Percentiles rank a stretch among this genome's conserved stretches.
Conservation (phyloP, 2,113 vertebrate genomes). For the Mixornis gularis region DNA sequence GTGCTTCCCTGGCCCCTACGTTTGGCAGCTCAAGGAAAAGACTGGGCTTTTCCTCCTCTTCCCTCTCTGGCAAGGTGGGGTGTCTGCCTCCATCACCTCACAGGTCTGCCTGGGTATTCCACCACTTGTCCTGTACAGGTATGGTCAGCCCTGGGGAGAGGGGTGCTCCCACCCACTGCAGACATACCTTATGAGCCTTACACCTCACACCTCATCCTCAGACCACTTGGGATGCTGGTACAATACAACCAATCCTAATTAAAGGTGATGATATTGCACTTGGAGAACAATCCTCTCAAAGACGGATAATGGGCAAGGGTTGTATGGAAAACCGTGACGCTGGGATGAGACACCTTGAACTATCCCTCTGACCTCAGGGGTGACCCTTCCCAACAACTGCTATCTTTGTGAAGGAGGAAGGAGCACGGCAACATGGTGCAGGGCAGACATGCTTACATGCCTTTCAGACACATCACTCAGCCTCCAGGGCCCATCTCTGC, state of each 20-base stretch:
- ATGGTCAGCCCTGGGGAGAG: neutral
- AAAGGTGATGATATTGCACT: neutral
- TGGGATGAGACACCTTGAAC: neutral
- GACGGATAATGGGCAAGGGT: neutral
- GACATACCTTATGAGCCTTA: neutral
- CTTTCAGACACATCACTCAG: accelerated
- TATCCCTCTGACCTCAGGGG: neutral
- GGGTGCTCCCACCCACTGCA: neutral
- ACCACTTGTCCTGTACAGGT: neutral
- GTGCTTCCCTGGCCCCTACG: neutral
- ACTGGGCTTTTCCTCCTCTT: neutral
- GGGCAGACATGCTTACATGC: neutral
- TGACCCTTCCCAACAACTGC: neutral
- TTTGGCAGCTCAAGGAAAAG: neutral
- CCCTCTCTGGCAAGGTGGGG: accelerated
- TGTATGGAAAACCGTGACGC: neutral
- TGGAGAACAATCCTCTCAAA: neutral
- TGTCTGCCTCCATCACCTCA: neutral
- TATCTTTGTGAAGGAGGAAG: neutral
- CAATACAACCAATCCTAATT: neutral
- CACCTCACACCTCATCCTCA: neutral
- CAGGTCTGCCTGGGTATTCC: neutral
- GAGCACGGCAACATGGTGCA: neutral
- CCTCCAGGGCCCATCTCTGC: neutral
- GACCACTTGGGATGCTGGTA: neutral